Evolutionary conservation across 2,113 vertebrate genomes (phyloP).

Genomic region (Oriolus oriolus): DNA sequence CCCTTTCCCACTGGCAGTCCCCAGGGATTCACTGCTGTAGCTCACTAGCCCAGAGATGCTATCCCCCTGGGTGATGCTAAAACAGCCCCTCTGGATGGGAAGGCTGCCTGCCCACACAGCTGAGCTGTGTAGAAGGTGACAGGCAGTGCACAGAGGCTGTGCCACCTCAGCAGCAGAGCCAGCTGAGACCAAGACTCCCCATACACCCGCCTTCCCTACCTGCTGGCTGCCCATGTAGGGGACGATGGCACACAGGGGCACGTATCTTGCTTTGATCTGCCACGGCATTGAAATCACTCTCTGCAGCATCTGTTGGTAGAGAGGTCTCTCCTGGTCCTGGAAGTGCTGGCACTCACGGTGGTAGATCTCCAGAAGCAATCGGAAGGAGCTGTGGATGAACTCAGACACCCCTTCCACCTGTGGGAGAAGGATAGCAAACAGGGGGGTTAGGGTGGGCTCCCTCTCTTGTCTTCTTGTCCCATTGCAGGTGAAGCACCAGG

Average conservation of each 20-base stretch:
- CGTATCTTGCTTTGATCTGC: conserved; percentile 83
- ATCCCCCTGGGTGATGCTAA: not conserved
- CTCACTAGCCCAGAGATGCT: not conserved
- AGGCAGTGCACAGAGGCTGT: not conserved
- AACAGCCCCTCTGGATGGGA: not conserved
- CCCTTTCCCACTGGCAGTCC: not conserved
- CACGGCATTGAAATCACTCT: conserved; percentile 75
- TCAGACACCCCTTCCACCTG: conserved; percentile 85
- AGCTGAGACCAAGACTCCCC: not conserved
- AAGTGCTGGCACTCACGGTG: conserved; percentile 75
- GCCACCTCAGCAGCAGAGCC: not conserved
- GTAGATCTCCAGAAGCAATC: conserved; percentile 79
- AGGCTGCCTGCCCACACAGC: not conserved
- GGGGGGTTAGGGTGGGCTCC: not conserved
- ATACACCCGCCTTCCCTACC: conserved; percentile 37
- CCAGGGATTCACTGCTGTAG: not conserved
- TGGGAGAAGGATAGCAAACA: not conserved
- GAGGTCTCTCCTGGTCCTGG: conserved; percentile 57
- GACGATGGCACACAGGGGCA: conserved; percentile 76
- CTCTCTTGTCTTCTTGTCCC: not conserved
- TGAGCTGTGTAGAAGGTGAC: not conserved
- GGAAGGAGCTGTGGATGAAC: conserved; percentile 74
- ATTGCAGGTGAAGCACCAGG: rapidly evolving
- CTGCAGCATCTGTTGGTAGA: conserved; percentile 72
- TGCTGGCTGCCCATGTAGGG: conserved; percentile 78